Conservation (phyloP, 2,797 vertebrate genomes). For the Microcaecilia unicolor region DNA sequence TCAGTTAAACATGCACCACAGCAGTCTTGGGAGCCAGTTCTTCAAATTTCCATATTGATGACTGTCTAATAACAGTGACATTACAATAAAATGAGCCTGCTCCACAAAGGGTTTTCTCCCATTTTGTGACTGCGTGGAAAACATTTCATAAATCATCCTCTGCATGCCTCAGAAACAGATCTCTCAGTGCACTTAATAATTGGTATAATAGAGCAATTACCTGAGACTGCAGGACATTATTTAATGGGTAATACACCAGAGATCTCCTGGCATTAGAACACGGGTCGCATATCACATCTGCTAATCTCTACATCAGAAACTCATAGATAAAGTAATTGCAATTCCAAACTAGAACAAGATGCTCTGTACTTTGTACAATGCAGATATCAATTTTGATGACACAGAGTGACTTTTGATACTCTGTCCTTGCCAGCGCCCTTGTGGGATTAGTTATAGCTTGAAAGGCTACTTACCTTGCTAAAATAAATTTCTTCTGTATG, state of each 20-base stretch:
- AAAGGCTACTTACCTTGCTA: slow-evolving; percentile 86
- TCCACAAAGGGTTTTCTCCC: too few species aligned
- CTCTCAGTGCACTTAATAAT: slow-evolving; percentile 13
- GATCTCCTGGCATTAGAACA: slow-evolving; percentile 14
- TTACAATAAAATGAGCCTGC: too few species aligned
- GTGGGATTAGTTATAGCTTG: slow-evolving; percentile 15
- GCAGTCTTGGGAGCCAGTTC: too few species aligned
- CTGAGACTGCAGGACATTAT: slow-evolving; percentile 22
- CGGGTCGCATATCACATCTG: slow-evolving; percentile 15
- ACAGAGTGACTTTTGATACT: slow-evolving; percentile 6
- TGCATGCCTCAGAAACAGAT: too few species aligned
- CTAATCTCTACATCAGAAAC: slow-evolving; percentile 21
- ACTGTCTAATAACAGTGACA: too few species aligned
- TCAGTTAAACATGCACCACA: too few species aligned
- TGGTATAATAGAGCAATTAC: slow-evolving; percentile 8
- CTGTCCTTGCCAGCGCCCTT: slow-evolving; percentile 4
- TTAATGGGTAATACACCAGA: slow-evolving; percentile 18
- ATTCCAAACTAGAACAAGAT: slow-evolving; percentile 13
- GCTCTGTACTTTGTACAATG: slow-evolving; percentile 17
- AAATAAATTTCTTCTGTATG: slow-evolving; percentile 92
- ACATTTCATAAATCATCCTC: too few species aligned
- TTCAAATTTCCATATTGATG: too few species aligned
- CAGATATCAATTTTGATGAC: slow-evolving; percentile 4
- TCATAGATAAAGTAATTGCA: slow-evolving; percentile 6
- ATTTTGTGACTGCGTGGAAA: too few species aligned